Conservation (phyloP, 2,888 invertebrate genomes). For the Ornithoptera priamus region DNA sequence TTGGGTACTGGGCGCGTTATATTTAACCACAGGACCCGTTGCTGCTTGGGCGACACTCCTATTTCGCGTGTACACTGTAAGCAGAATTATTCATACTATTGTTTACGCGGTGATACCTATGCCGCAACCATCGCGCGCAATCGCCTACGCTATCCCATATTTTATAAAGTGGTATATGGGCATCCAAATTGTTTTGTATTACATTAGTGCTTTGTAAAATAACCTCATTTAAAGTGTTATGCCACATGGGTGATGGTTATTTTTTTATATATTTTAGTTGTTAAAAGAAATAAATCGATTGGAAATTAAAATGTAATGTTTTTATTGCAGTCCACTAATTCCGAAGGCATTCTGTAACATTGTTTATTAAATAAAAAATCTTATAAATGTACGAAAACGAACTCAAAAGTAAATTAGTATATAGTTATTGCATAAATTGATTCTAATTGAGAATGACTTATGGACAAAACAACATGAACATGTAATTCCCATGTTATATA, state of each 20-base stretch:
- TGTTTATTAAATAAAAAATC: no score
- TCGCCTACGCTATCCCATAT: constrained; percentile 55
- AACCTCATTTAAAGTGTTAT: neutral
- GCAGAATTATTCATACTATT: constrained; percentile 81
- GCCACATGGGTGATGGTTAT: neutral
- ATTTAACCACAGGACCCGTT: constrained; percentile 80
- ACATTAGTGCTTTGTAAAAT: constrained; percentile 34
- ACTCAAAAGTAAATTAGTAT: no score
- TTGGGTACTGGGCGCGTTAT: constrained; percentile 80
- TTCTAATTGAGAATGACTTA: no score
- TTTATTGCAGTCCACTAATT: neutral
- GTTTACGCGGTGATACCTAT: constrained; percentile 82
- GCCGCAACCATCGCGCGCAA: constrained; percentile 77
- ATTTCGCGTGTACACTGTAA: constrained; percentile 75
- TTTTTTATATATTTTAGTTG: neutral
- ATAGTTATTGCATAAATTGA: no score
- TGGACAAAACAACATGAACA: no score
- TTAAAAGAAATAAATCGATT: neutral
- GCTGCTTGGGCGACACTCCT: constrained; percentile 57
- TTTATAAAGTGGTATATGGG: constrained; percentile 61
- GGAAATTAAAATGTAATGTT: neutral
- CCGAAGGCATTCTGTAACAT: no score
- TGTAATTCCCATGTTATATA: no score
- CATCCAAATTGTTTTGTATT: constrained; percentile 49
- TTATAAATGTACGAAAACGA: no score